Conservation (phyloP, 1,140 invertebrate genomes). For the Arctopsyche grandis region DNA sequence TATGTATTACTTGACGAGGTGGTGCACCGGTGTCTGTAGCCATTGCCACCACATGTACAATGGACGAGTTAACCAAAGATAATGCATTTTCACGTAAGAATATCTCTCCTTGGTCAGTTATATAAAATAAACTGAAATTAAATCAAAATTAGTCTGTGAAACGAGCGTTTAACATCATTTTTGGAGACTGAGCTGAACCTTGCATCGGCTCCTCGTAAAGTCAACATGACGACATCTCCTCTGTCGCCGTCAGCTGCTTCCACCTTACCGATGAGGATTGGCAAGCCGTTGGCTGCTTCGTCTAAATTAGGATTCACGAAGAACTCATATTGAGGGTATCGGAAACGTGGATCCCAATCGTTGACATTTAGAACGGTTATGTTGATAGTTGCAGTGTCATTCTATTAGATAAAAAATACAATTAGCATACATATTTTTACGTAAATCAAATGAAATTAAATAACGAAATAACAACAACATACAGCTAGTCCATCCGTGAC, state of each 20-base stretch:
- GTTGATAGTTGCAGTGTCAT: constrained; percentile 77
- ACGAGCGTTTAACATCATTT: no score
- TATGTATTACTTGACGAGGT: constrained; percentile 69
- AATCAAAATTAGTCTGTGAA: background rate
- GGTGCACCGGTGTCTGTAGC: constrained; percentile 83
- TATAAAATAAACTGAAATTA: constrained; percentile 63
- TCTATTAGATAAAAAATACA: constrained; percentile 67
- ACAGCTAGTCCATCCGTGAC: constrained; percentile 85
- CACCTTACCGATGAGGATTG: constrained; percentile 71
- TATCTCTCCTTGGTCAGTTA: constrained; percentile 67
- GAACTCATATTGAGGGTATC: constrained; percentile 88
- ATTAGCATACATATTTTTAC: no score
- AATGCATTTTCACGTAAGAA: constrained; percentile 62
- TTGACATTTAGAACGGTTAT: constrained; percentile 89
- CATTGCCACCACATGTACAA: constrained; percentile 78
- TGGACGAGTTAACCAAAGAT: constrained; percentile 66
- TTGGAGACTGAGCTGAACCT: constrained; percentile 60
- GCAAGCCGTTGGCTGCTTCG: constrained; percentile 62
- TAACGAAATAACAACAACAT: constrained; percentile 56
- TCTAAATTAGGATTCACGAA: constrained; percentile 67
- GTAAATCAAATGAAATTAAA: constrained; percentile 12
- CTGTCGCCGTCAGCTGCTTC: constrained; percentile 84
- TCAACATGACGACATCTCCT: constrained; percentile 76
- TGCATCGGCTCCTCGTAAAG: constrained; percentile 77
- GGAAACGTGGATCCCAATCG: constrained; percentile 92